A percentile compares a stretch with the other conserved stretches of the same genome.
Evolutionary conservation across 1,140 invertebrate genomes (phyloP).

Genomic region (Ylistrum balloti): DNA sequence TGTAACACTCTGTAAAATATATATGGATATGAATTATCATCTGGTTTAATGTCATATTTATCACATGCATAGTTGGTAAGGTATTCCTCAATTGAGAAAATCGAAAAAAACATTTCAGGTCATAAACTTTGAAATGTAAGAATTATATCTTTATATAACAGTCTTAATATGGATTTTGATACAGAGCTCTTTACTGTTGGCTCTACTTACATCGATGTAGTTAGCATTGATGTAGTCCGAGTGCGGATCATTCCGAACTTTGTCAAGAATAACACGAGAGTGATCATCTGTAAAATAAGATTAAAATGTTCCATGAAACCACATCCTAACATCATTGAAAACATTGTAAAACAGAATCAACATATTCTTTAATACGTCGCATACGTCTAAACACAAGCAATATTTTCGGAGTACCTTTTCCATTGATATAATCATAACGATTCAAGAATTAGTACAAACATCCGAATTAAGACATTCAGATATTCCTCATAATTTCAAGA

Average conservation of each 20-base stretch:
- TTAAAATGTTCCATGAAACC: neutral
- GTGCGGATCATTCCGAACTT: neutral
- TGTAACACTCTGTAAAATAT: neutral
- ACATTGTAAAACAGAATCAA: too few species aligned
- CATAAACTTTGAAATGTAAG: too few species aligned
- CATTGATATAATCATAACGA: too few species aligned
- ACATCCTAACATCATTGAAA: neutral
- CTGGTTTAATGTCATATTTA: neutral
- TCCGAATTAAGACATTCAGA: too few species aligned
- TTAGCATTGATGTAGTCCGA: constrained; percentile 1
- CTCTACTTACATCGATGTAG: neutral
- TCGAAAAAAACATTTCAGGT: too few species aligned
- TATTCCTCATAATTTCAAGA: too few species aligned
- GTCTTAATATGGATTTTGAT: neutral
- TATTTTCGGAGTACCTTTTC: too few species aligned
- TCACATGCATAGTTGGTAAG: too few species aligned
- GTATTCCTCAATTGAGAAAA: too few species aligned
- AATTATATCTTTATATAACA: neutral
- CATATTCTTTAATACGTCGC: too few species aligned
- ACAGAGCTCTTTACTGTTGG: neutral
- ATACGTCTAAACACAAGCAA: too few species aligned
- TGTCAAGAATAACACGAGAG: neutral
- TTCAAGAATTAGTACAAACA: too few species aligned
- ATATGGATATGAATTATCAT: neutral
- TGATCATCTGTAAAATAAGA: neutral